These are phyloP conservation scores for Melanchra persicariae DNA, from an alignment of 2,888 invertebrate genomes.

Conservation along the genomic window DNA sequence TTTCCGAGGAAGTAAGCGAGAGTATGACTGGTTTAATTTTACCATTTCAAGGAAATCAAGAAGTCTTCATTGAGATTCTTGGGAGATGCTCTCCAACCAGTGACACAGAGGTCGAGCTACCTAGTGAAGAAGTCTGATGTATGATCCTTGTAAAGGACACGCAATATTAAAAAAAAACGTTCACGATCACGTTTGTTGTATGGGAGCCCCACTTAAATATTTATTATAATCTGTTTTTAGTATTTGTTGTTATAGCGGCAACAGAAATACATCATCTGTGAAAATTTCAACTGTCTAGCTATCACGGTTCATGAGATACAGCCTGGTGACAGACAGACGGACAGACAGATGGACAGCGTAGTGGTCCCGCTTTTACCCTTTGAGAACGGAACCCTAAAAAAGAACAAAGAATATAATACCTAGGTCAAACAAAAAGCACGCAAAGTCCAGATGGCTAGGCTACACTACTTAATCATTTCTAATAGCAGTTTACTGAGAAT, in stretches of 20 bases:
- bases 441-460: neutral
- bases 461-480: slow-evolving; percentile 7
- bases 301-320: too few species aligned
- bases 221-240: too few species aligned
- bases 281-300: too few species aligned
- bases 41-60: slow-evolving; percentile 11
- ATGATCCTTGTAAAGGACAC: neutral
- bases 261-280: too few species aligned
- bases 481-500: slow-evolving; percentile 6
- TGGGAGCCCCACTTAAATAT: too few species aligned
- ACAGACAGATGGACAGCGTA: too few species aligned
- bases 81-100: neutral
- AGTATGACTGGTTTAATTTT: slow-evolving; percentile 23
- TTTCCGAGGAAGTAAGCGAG: slow-evolving; percentile 34
- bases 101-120: neutral
- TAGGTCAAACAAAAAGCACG: neutral
- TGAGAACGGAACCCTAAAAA: too few species aligned
- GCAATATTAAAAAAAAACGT: too few species aligned
- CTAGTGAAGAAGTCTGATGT: neutral
- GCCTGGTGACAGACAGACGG: too few species aligned
- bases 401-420: neutral
- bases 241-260: too few species aligned
- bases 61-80: slow-evolving; percentile 9
- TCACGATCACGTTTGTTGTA: too few species aligned
- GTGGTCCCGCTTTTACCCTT: too few species aligned